phyloP scores from a whole-genome alignment of 2,797 vertebrate species.

The Clarias pachynema region DNA sequence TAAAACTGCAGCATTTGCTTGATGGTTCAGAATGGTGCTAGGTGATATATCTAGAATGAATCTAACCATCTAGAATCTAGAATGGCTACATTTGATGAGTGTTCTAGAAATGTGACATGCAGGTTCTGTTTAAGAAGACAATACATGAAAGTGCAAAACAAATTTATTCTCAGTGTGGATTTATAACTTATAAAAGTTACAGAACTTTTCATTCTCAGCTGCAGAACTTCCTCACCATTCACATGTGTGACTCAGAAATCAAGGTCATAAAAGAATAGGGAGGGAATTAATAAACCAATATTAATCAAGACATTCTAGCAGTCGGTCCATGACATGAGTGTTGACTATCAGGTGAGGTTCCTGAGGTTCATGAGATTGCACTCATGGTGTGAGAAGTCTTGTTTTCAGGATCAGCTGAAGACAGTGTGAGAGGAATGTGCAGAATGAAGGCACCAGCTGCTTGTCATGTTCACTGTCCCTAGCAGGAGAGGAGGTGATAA shows the following conservation, averaged over 20 bases:
- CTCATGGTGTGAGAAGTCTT: conserved; percentile 31
- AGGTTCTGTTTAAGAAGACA: background rate
- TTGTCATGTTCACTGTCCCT: conserved; percentile 61
- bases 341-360: conserved; percentile 11
- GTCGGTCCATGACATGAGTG: background rate
- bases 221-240: background rate
- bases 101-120: background rate
- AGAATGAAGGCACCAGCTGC: conserved; percentile 43
- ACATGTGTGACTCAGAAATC: background rate
- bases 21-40: background rate
- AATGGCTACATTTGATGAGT: background rate
- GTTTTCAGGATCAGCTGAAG: conserved; percentile 26
- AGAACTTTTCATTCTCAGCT: background rate
- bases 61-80: background rate
- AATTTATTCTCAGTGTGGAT: background rate
- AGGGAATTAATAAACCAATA: background rate
- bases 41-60: background rate
- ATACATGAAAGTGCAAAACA: background rate
- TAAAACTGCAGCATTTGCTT: background rate
- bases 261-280: background rate
- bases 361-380: background rate
- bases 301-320: background rate
- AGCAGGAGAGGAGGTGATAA: conserved; percentile 71
- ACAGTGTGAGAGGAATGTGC: conserved; percentile 42
- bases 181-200: background rate